Evolutionary conservation across 2,797 vertebrate species (phyloP).

Genomic region (Euthynnus affinis): DNA sequence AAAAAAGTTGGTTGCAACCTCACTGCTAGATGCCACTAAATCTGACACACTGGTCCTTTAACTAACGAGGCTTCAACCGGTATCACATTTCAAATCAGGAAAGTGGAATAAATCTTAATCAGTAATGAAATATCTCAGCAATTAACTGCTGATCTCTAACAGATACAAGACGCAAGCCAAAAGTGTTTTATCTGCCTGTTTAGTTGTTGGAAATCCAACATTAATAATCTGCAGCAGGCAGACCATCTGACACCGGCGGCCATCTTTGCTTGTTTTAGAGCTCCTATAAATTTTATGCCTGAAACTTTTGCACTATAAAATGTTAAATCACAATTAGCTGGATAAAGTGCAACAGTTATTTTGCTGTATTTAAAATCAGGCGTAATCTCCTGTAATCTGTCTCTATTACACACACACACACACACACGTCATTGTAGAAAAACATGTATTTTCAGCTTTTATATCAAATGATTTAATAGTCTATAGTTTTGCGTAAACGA

Average conservation of each 20-base stretch:
- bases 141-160: conserved; percentile 34
- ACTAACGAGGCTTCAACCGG: conserved; percentile 1
- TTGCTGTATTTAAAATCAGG: conserved; percentile 8
- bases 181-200: conserved; percentile 45
- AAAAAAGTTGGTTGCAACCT: neutral
- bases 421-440: neutral
- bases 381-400: conserved; percentile 3
- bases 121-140: neutral
- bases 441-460: neutral
- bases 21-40: too few relatives aligned
- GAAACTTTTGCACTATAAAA: conserved; percentile 25
- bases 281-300: conserved; percentile 17
- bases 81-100: conserved; percentile 15
- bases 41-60: neutral
- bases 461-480: neutral
- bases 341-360: neutral
- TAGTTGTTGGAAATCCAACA: conserved; percentile 20
- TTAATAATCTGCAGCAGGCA: conserved; percentile 41
- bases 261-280: conserved; percentile 1
- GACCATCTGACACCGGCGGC: conserved; percentile 37
- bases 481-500: conserved; percentile 12
- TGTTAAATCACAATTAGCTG: conserved; percentile 7
- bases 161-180: conserved; percentile 17
- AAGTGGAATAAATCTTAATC: neutral
- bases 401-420: neutral